These are phyloP conservation scores for Brachionus koreanus DNA, from an alignment of 1,140 invertebrate species.

Conservation along the genomic window DNA sequence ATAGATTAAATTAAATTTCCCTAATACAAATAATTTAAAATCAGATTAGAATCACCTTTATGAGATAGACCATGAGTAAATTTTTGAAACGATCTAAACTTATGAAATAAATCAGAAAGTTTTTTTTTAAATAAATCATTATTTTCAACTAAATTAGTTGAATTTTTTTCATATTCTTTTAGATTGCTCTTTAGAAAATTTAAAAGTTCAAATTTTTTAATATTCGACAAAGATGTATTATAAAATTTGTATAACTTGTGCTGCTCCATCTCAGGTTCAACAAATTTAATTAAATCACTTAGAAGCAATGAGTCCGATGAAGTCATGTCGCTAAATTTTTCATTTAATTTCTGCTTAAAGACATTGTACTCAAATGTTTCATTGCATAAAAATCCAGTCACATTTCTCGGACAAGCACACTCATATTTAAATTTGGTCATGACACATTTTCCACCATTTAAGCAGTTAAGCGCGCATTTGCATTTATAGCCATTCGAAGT, in stretches of 20 bases:
- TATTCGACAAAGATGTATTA: neutral
- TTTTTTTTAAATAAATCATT: neutral
- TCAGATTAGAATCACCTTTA: neutral
- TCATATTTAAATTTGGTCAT: constrained; percentile 41
- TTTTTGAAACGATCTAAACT: neutral
- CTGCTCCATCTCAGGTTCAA: neutral
- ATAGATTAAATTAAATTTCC: neutral
- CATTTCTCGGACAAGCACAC: constrained; percentile 29
- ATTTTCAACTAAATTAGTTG: neutral
- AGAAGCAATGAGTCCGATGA: neutral
- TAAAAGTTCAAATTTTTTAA: neutral
- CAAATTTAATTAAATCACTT: constrained; percentile 30
- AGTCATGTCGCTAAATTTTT: neutral
- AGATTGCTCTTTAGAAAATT: neutral
- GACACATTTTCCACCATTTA: neutral
- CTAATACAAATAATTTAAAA: neutral
- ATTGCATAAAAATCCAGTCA: constrained; percentile 18
- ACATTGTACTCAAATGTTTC: constrained; percentile 28
- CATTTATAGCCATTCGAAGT: constrained; percentile 25
- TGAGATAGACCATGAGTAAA: neutral
- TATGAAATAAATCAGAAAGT: neutral
- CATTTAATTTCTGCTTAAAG: constrained; percentile 8
- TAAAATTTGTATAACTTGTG: constrained; percentile 1
- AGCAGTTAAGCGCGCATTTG: constrained; percentile 6
- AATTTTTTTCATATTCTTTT: neutral